A percentile compares a stretch with the other conserved stretches of the same genome.
phyloP scores from a whole-genome alignment of 2,113 vertebrate species.

The Conger conger region DNA sequence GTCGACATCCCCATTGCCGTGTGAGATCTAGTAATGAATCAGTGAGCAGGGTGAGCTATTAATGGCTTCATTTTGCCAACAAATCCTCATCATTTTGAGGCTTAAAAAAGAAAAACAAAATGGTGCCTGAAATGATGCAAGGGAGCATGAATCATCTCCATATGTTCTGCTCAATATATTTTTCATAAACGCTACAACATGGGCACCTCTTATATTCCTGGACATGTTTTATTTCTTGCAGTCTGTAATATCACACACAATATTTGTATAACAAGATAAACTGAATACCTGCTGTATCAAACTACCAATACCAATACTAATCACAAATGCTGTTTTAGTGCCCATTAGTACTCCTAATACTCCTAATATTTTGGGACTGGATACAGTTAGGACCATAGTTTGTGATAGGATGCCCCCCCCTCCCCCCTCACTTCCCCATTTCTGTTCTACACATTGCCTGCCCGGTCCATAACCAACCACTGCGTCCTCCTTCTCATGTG shows the following conservation, averaged over 20 bases:
- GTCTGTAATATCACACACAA: neutral
- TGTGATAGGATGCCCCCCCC: neutral
- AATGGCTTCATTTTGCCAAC: neutral
- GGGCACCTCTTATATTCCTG: no score
- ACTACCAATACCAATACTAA: neutral
- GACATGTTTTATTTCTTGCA: neutral
- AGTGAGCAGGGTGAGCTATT: neutral
- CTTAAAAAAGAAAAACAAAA: neutral
- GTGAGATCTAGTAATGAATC: neutral
- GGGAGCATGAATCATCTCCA: neutral
- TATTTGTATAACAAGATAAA: neutral
- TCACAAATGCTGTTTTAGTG: neutral
- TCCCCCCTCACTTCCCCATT: slow-evolving; percentile 8
- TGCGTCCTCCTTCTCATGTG: slow-evolving; percentile 29
- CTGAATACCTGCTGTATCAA: neutral
- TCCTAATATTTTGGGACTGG: neutral
- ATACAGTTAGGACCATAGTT: neutral
- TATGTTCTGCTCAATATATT: neutral
- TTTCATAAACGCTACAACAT: neutral
- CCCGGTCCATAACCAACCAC: neutral
- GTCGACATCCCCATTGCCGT: neutral
- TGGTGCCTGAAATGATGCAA: neutral
- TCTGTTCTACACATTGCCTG: slow-evolving; percentile 13
- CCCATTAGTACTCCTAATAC: neutral
- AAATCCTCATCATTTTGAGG: neutral